These are phyloP conservation scores for Ploceus nigricollis DNA, from an alignment of 2,113 vertebrate genomes.

Conservation along the genomic window DNA sequence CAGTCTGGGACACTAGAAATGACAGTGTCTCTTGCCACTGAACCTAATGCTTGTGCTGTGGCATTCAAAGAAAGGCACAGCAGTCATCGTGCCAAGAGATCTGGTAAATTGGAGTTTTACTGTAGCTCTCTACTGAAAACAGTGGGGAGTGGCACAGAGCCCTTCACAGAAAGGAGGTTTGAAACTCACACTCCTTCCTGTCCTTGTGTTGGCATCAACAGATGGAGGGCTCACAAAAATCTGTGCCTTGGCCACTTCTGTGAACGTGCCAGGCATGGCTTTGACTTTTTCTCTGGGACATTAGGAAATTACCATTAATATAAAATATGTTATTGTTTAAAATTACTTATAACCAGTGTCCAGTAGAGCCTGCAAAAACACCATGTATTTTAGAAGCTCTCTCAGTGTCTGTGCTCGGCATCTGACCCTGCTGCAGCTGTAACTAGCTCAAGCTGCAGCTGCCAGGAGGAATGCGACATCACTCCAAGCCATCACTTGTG, in stretches of 20 bases:
- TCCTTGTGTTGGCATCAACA: slow-evolving; percentile 34
- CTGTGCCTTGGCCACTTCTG: slow-evolving; percentile 36
- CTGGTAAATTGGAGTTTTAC: slow-evolving; percentile 13
- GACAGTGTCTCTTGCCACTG: slow-evolving; percentile 55
- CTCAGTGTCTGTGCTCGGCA: neutral
- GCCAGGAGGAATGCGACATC: neutral
- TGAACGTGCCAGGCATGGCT: slow-evolving; percentile 21
- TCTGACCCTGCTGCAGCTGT: slow-evolving; percentile 3
- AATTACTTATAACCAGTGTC: neutral
- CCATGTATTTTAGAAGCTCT: neutral
- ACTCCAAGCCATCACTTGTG: neutral
- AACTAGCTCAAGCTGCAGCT: neutral
- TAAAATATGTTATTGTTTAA: neutral
- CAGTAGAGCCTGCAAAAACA: neutral
- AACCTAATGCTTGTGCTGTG: slow-evolving; percentile 33
- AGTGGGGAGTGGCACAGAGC: neutral
- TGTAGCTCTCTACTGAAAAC: neutral
- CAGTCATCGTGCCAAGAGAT: slow-evolving; percentile 1
- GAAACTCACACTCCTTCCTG: slow-evolving; percentile 31
- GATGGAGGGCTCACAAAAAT: slow-evolving; percentile 31
- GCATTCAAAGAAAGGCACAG: slow-evolving; percentile 45
- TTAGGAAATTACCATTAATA: slow-evolving; percentile 21
- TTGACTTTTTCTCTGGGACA: slow-evolving; percentile 32
- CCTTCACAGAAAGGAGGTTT: neutral
- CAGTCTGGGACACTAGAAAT: slow-evolving; percentile 66